A percentile compares a stretch with the other conserved stretches of the same genome.
These are phyloP conservation scores for Calephelis perditalis DNA, from an alignment of 2,888 invertebrate genomes.

Conservation along the genomic window DNA sequence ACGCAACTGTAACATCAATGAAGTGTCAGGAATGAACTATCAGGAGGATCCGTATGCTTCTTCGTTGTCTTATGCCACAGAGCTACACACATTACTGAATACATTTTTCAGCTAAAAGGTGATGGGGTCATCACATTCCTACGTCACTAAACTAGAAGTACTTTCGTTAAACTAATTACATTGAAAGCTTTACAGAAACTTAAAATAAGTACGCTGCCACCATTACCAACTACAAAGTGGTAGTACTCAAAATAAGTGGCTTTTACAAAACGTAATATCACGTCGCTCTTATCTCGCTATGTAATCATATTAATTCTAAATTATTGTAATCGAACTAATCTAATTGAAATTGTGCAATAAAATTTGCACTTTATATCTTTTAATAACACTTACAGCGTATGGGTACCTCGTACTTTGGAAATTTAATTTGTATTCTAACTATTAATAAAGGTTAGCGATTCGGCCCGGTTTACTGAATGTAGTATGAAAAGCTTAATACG, in stretches of 20 bases:
- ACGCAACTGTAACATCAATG: no score
- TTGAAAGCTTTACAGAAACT: not conserved
- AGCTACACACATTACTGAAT: no score
- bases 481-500: no score
- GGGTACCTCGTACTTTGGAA: no score
- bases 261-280: constrained; percentile 47
- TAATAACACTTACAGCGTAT: not conserved
- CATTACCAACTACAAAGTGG: constrained; percentile 48
- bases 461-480: no score
- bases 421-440: no score
- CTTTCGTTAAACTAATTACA: constrained; percentile 1
- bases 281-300: constrained; percentile 37
- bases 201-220: constrained; percentile 31
- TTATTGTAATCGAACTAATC: constrained; percentile 2
- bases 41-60: no score
- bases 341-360: not conserved
- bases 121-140: constrained; percentile 7
- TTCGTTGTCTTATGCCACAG: no score
- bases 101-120: no score
- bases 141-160: not conserved
- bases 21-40: no score
- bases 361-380: not conserved
- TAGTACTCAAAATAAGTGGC: constrained; percentile 56
- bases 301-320: constrained; percentile 23
- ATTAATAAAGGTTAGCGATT: no score